phyloP scores from a whole-genome alignment of 2,113 vertebrate species.

The Budorcas taxicolor region DNA sequence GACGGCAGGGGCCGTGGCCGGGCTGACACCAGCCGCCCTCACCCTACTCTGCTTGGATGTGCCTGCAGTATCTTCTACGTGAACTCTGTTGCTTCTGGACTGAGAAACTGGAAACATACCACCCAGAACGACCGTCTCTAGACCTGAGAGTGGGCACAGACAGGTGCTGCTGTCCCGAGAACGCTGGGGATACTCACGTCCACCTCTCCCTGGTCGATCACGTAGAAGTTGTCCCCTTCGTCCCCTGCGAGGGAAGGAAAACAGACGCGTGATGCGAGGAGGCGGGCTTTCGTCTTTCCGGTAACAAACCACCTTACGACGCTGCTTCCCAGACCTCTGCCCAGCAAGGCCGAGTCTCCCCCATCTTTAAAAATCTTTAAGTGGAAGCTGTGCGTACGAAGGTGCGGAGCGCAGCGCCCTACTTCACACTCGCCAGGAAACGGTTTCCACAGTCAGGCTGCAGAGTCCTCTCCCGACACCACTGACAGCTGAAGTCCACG shows the following conservation, averaged over 20 bases:
- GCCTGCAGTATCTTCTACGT: fast-evolving
- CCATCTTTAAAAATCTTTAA: background rate
- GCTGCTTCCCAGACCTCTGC: fast-evolving
- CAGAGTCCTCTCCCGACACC: fast-evolving
- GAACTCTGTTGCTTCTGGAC: background rate
- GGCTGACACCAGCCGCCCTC: fast-evolving
- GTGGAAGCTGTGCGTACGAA: fast-evolving
- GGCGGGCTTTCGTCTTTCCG: too few species aligned
- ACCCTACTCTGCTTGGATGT: fast-evolving
- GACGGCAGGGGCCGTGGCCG: background rate
- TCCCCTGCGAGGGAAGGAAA: slow-evolving; percentile 83
- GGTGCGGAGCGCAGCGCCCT: fast-evolving
- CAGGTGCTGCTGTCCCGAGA: fast-evolving
- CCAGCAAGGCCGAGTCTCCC: background rate
- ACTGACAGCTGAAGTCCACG: fast-evolving
- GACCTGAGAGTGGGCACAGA: fast-evolving
- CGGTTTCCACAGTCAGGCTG: fast-evolving
- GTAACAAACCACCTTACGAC: background rate
- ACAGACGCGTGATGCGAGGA: fast-evolving
- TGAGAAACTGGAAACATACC: background rate
- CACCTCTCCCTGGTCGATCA: slow-evolving; percentile 97
- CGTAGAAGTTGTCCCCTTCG: slow-evolving; percentile 98
- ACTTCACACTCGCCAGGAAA: background rate
- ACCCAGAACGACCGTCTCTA: background rate
- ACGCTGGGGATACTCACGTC: slow-evolving; percentile 85